Conservation (phyloP, 2,113 vertebrate genomes). For the Callithrix jacchus region DNA sequence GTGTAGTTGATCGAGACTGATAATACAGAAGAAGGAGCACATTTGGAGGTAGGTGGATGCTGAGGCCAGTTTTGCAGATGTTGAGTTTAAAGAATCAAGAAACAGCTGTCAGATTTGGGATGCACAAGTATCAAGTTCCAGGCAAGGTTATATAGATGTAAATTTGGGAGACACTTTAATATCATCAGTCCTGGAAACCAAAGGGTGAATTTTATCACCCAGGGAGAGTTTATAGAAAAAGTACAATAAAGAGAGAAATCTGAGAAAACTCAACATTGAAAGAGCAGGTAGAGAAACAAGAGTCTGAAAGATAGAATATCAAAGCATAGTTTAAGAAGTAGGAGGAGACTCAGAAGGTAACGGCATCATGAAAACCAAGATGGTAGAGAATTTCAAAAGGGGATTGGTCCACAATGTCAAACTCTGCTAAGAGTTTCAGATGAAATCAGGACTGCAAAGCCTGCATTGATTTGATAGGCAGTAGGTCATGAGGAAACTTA, state of each 20-base stretch:
- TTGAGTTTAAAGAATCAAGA: background rate
- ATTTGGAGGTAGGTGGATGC: background rate
- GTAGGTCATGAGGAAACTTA: background rate
- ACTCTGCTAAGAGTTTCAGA: background rate
- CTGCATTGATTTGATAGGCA: background rate
- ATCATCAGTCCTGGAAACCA: conserved; percentile 16
- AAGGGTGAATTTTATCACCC: background rate
- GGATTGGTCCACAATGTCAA: background rate
- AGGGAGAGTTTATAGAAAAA: background rate
- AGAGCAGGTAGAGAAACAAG: background rate
- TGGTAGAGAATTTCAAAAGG: background rate
- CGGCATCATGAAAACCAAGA: background rate
- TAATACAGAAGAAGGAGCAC: background rate
- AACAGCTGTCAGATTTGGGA: background rate
- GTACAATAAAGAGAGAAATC: background rate
- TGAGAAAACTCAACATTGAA: background rate
- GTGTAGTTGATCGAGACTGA: background rate
- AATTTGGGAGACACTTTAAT: background rate
- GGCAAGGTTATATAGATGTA: background rate
- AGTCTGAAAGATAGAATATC: conserved; percentile 8
- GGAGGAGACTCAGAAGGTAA: background rate
- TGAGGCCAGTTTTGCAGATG: background rate
- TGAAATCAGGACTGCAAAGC: conserved; percentile 11
- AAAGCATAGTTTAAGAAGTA: conserved; percentile 23
- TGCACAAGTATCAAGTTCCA: background rate